Percentiles rank a stretch among this genome's conserved stretches.
Evolutionary conservation across 2,797 vertebrate species (phyloP).

Genomic region (Sebastes diploproa): DNA sequence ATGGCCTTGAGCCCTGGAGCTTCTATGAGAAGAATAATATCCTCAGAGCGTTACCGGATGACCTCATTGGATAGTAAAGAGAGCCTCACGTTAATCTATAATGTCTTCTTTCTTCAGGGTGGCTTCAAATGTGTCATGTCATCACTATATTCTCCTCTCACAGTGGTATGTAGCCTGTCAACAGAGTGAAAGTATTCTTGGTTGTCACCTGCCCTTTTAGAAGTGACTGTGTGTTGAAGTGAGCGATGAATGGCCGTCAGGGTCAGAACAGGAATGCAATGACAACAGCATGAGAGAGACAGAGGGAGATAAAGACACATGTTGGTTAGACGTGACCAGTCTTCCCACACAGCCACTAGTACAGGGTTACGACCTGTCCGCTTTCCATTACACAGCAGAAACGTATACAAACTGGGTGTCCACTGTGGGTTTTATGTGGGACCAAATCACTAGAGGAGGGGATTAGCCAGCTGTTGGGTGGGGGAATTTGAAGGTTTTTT

Average conservation of each 20-base stretch:
- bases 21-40: slow-evolving; percentile 41
- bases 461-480: slow-evolving; percentile 57
- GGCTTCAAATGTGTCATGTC: slow-evolving; percentile 49
- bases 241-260: slow-evolving; percentile 43
- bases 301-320: slow-evolving; percentile 43
- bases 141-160: slow-evolving; percentile 24
- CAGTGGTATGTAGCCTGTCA: slow-evolving; percentile 43
- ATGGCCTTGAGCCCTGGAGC: slow-evolving; percentile 39
- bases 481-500: slow-evolving; percentile 21
- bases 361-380: slow-evolving; percentile 56
- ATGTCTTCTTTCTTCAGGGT: slow-evolving; percentile 31
- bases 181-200: slow-evolving; percentile 68
- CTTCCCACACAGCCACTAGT: slow-evolving; percentile 47
- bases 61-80: slow-evolving; percentile 41
- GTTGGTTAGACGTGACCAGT: slow-evolving; percentile 20
- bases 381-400: slow-evolving; percentile 66
- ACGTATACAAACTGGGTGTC: slow-evolving; percentile 33
- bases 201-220: slow-evolving; percentile 72
- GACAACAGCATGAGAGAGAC: slow-evolving; percentile 31
- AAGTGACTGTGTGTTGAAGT: slow-evolving; percentile 49
- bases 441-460: slow-evolving; percentile 4
- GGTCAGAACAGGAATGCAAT: slow-evolving; percentile 68
- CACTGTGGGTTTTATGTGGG: slow-evolving; percentile 22
- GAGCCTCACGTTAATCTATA: slow-evolving; percentile 15
- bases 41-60: slow-evolving; percentile 36